phyloP scores from a whole-genome alignment of 2,797 vertebrate genomes.

The Rhinatrema bivittatum region DNA sequence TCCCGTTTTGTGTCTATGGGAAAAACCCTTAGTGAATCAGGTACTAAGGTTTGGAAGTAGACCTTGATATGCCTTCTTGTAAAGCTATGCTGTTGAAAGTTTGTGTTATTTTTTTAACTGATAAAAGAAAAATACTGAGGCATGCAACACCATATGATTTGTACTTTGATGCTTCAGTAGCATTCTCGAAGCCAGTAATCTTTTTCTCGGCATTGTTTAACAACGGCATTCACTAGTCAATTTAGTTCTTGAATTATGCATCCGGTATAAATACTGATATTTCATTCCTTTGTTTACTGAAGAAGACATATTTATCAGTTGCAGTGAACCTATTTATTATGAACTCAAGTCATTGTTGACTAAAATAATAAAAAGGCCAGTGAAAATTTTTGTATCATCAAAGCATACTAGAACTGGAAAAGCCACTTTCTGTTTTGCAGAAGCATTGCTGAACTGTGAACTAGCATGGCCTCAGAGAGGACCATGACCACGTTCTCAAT shows the following conservation, averaged over 20 bases:
- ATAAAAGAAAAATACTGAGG: slow-evolving; percentile 57
- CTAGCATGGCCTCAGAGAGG: slow-evolving; percentile 61
- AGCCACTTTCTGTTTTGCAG: slow-evolving; percentile 40
- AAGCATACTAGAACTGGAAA: slow-evolving; percentile 36
- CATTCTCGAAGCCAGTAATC: slow-evolving; percentile 69
- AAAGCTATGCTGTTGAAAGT: too few species aligned
- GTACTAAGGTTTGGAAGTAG: slow-evolving; percentile 66
- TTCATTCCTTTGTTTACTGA: slow-evolving; percentile 76
- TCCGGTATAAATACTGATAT: slow-evolving; percentile 64
- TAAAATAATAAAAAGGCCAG: slow-evolving; percentile 65
- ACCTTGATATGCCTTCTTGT: too few species aligned
- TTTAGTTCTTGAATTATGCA: slow-evolving; percentile 71
- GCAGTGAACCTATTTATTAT: slow-evolving; percentile 70
- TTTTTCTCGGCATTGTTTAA: slow-evolving; percentile 65
- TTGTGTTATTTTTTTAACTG: slow-evolving; percentile 71
- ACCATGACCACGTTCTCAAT: slow-evolving; percentile 55
- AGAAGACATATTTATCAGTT: slow-evolving; percentile 70
- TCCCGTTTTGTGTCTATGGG: too few species aligned
- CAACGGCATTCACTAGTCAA: slow-evolving; percentile 61
- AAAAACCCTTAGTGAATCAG: too few species aligned
- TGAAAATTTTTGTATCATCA: slow-evolving; percentile 47
- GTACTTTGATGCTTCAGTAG: slow-evolving; percentile 56
- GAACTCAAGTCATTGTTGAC: slow-evolving; percentile 66
- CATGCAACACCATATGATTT: slow-evolving; percentile 66
- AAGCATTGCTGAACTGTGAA: slow-evolving; percentile 50